Evolutionary conservation across 2,888 invertebrate species (phyloP).

Genomic region (Callimorpha dominula): DNA sequence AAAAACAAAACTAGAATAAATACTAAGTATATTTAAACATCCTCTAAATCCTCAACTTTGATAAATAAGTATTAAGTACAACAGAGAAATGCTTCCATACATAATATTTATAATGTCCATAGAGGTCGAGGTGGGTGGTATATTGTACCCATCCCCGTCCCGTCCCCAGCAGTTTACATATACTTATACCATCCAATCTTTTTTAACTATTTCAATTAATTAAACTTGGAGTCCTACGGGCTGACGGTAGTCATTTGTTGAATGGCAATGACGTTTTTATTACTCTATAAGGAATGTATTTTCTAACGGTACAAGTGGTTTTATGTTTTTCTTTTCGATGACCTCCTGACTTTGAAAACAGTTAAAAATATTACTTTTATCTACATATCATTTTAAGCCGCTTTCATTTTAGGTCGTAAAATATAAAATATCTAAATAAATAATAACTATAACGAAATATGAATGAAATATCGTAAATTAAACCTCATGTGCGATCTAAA

Average conservation of each 20-base stretch:
- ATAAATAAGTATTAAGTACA: slow-evolving; percentile 38
- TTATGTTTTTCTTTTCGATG: slow-evolving; percentile 31
- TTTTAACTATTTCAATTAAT: slow-evolving; percentile 78
- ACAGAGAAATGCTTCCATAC: slow-evolving; percentile 39
- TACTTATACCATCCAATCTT: slow-evolving; percentile 73
- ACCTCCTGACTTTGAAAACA: slow-evolving; percentile 22
- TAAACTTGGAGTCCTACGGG: slow-evolving; percentile 52
- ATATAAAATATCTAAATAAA: slow-evolving; percentile 4
- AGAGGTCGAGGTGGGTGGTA: slow-evolving; percentile 57
- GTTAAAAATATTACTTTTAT: slow-evolving; percentile 23
- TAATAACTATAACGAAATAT: slow-evolving; percentile 1
- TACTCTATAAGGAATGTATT: slow-evolving; percentile 58
- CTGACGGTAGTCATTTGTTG: slow-evolving; percentile 75
- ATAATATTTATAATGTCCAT: slow-evolving; percentile 41
- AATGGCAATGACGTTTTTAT: slow-evolving; percentile 59
- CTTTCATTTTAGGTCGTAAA: slow-evolving; percentile 5
- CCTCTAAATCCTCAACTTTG: slow-evolving; percentile 26
- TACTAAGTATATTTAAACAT: slow-evolving; percentile 20
- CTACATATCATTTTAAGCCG: slow-evolving; percentile 11
- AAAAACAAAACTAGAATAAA: slow-evolving; percentile 3
- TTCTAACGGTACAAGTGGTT: slow-evolving; percentile 45
- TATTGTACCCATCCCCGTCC: slow-evolving; percentile 47
- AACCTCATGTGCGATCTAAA: background rate
- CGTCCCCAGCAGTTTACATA: slow-evolving; percentile 65
- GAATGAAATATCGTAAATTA: slow-evolving; percentile 7